Conservation (phyloP, 2,888 invertebrate genomes). For the Choreutis nemorana region DNA sequence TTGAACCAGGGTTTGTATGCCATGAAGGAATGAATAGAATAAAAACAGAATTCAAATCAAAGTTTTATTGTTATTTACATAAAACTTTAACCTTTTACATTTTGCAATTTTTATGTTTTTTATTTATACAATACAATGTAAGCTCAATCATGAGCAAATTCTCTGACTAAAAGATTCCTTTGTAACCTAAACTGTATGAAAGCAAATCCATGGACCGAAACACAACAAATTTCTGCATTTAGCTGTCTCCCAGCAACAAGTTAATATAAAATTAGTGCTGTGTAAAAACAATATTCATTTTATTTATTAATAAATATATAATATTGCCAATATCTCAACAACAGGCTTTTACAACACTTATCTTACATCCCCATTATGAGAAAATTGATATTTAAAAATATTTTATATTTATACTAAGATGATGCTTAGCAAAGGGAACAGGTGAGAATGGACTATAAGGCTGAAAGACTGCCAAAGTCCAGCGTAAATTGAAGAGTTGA, state of each 20-base stretch:
- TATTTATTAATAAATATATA: constrained; percentile 17
- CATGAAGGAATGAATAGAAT: constrained; percentile 19
- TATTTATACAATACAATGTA: constrained; percentile 54
- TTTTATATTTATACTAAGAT: too few species aligned
- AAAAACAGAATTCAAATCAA: constrained; percentile 35
- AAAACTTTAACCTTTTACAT: constrained; percentile 47
- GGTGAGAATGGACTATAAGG: too few species aligned
- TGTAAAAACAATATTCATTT: too few species aligned
- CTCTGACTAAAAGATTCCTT: constrained; percentile 44
- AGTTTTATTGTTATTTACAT: constrained; percentile 46
- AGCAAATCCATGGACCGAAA: constrained; percentile 35
- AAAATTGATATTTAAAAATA: too few species aligned
- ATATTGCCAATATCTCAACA: constrained; percentile 29
- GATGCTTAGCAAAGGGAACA: too few species aligned
- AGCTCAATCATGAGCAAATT: constrained; percentile 47
- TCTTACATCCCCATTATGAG: constrained; percentile 25
- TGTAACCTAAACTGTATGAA: constrained; percentile 39
- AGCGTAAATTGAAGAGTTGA: too few species aligned
- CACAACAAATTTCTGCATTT: constrained; percentile 44
- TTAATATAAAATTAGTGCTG: too few species aligned
- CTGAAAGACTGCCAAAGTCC: too few species aligned
- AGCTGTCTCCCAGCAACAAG: too few species aligned
- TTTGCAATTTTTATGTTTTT: constrained; percentile 55
- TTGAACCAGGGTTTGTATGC: neutral
- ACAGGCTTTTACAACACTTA: constrained; percentile 33